phyloP scores from a whole-genome alignment of 2,797 vertebrate genomes.

The Bradypodion ventrale region DNA sequence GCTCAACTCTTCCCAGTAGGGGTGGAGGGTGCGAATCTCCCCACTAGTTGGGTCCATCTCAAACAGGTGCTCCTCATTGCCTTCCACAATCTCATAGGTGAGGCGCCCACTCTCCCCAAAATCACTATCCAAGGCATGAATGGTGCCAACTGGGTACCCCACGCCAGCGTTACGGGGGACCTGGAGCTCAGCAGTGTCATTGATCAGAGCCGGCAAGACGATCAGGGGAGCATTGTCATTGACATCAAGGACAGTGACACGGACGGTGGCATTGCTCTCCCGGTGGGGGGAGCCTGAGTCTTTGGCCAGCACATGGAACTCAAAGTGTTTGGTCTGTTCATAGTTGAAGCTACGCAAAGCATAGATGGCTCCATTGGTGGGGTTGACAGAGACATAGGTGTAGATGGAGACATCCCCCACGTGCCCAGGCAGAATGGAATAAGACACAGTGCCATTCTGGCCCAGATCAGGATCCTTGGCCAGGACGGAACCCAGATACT shows the following conservation, averaged over 20 bases:
- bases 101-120: conserved; percentile 97
- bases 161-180: conserved; percentile 95
- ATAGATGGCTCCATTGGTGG: conserved; percentile 96
- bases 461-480: conserved; percentile 96
- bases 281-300: conserved; percentile 95
- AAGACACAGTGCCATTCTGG: conserved; percentile 96
- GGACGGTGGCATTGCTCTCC: conserved; percentile 94
- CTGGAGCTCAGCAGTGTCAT: conserved; percentile 96
- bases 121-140: conserved; percentile 94
- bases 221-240: conserved; percentile 98
- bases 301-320: conserved; percentile 95
- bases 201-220: conserved; percentile 90
- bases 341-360: conserved; percentile 98
- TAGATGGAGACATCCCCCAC: conserved; percentile 97
- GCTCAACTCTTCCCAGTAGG: conserved; percentile 93
- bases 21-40: conserved; percentile 93
- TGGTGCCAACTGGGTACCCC: conserved; percentile 93
- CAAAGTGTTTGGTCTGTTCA: conserved; percentile 97
- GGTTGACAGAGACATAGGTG: conserved; percentile 97
- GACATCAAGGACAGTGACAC: conserved; percentile 93
- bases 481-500: conserved; percentile 94
- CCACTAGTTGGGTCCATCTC: conserved; percentile 94
- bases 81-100: conserved; percentile 96
- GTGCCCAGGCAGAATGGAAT: conserved; percentile 93
- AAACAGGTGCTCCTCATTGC: conserved; percentile 96